phyloP scores from a whole-genome alignment of 2,113 vertebrate genomes.

The Lasiurus cinereus region DNA sequence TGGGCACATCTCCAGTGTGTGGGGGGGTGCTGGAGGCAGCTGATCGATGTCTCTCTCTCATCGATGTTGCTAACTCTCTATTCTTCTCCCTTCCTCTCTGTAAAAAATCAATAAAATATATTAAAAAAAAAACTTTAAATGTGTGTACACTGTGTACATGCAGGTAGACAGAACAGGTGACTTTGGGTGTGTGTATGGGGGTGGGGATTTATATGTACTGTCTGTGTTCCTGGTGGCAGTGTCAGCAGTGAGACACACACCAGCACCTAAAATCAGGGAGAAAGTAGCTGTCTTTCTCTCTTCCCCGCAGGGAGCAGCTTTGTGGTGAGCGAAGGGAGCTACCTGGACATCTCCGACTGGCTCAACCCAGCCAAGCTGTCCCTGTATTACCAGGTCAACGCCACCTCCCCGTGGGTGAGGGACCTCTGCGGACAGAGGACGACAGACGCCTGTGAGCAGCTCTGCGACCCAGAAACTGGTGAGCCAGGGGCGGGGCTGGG shows the following conservation, averaged over 20 bases:
- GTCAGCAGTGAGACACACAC: neutral
- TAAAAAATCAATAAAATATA: too few species aligned
- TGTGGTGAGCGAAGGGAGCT: conserved; percentile 97
- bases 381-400: conserved; percentile 97
- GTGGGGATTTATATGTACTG: neutral
- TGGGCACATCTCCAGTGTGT: too few species aligned
- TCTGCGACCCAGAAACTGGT: conserved; percentile 98
- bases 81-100: too few species aligned
- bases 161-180: neutral
- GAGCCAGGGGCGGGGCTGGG: conserved; percentile 64
- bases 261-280: neutral
- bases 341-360: conserved; percentile 98
- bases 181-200: neutral
- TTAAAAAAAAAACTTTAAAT: neutral
- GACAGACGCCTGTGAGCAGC: conserved; percentile 96
- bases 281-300: conserved; percentile 72
- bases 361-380: conserved; percentile 97
- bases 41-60: too few species aligned
- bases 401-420: conserved; percentile 95
- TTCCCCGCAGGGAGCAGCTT: conserved; percentile 95
- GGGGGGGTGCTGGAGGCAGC: too few species aligned
- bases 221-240: neutral
- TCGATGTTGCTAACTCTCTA: too few species aligned
- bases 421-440: conserved; percentile 98
- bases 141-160: neutral